Percentiles rank a stretch among this genome's conserved stretches.
Evolutionary conservation across 53 echinoderm and acorn worm genomes (phyloP).

Genomic region (Actinopyga echinites): DNA sequence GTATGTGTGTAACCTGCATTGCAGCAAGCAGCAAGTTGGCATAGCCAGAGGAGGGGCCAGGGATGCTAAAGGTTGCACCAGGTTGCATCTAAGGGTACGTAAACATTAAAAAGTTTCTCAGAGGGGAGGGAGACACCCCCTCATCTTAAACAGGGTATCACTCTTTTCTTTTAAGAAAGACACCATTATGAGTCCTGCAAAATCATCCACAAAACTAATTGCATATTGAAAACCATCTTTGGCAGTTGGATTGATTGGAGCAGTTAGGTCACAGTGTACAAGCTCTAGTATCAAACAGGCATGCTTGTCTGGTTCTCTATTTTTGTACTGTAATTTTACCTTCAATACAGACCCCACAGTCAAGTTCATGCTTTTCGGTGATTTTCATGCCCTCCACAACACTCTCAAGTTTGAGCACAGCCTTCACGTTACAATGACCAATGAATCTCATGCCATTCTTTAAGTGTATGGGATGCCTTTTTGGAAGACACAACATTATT

Average conservation of each 20-base stretch:
- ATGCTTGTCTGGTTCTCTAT: neutral
- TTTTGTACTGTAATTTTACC: slow-evolving; percentile 32
- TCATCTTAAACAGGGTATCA: neutral
- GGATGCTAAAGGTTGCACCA: no score
- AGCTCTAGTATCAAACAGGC: slow-evolving; percentile 21
- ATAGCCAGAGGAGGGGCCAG: no score
- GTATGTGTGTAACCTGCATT: slow-evolving; percentile 18
- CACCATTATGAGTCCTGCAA: slow-evolving; percentile 12
- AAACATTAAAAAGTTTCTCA: no score
- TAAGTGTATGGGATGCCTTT: no score
- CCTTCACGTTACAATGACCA: slow-evolving; percentile 38
- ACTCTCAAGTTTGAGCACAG: slow-evolving; percentile 28
- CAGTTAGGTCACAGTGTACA: slow-evolving; percentile 41
- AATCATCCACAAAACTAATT: slow-evolving; percentile 24
- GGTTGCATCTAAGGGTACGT: no score
- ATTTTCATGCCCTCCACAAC: no score
- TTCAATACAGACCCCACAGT: slow-evolving; percentile 19
- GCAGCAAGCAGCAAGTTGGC: no score
- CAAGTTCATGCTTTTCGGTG: neutral
- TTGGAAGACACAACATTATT: neutral
- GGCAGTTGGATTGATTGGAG: slow-evolving; percentile 17
- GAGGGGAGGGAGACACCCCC: no score
- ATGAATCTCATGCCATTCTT: slow-evolving; percentile 2
- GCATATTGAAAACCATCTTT: slow-evolving; percentile 40
- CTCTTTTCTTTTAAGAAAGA: slow-evolving; percentile 35